A percentile compares a stretch with the other conserved stretches of the same genome.
Evolutionary conservation across 2,888 invertebrate species (phyloP).

Genomic region (Diaphora mendica): DNA sequence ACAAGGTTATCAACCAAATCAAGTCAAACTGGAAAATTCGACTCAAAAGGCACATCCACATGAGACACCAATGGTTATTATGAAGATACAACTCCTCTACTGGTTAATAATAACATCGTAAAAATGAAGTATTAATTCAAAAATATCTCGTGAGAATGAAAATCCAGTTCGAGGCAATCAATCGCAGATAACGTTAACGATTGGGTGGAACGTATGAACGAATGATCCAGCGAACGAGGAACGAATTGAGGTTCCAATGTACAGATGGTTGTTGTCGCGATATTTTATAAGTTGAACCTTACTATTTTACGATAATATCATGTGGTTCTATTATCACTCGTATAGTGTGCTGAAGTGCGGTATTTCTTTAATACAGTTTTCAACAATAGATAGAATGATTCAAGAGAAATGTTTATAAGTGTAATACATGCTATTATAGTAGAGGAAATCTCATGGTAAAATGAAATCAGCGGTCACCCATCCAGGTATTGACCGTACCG

Average conservation of each 20-base stretch:
- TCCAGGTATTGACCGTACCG: too few relatives aligned
- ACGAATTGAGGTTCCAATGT: constrained; percentile 8
- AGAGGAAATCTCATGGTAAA: too few relatives aligned
- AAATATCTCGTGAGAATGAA: not conserved
- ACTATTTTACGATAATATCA: not conserved
- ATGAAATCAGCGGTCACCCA: too few relatives aligned
- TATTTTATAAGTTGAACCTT: constrained; percentile 1
- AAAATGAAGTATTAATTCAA: not conserved
- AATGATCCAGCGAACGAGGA: constrained; percentile 2
- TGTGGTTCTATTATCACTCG: not conserved
- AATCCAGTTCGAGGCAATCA: constrained; percentile 17
- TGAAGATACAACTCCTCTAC: not conserved
- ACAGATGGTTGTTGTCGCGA: constrained; percentile 2
- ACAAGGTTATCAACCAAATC: not conserved
- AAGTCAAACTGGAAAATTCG: not conserved
- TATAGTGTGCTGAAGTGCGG: not conserved
- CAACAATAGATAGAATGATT: too few relatives aligned
- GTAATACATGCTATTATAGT: too few relatives aligned
- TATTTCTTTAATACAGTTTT: too few relatives aligned
- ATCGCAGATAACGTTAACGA: constrained; percentile 30
- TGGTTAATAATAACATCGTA: not conserved
- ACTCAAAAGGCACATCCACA: not conserved
- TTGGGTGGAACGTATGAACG: constrained; percentile 17
- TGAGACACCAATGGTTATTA: not conserved
- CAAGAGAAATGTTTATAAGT: too few relatives aligned